These are phyloP conservation scores for Bursaphelenchus mucronatus DNA, from an alignment of 1,140 invertebrate species.

Conservation along the genomic window DNA sequence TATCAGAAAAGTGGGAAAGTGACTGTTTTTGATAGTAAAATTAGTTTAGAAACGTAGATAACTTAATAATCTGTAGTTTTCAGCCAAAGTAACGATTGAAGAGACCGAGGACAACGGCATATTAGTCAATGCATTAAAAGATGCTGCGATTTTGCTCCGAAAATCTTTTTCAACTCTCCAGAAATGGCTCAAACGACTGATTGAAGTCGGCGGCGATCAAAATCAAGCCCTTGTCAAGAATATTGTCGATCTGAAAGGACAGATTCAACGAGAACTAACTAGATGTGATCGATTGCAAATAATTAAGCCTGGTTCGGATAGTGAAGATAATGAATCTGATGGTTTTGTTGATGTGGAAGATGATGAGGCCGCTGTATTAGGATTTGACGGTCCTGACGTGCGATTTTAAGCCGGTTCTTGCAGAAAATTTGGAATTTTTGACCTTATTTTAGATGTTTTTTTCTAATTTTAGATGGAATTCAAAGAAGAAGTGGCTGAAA, in stretches of 20 bases:
- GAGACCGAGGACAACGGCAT: slow-evolving; percentile 28
- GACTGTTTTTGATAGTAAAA: too few relatives aligned
- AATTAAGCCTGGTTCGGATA: slow-evolving; percentile 3
- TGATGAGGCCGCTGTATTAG: slow-evolving; percentile 39
- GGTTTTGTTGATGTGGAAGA: slow-evolving; percentile 46
- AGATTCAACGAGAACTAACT: slow-evolving; percentile 28
- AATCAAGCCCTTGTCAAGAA: slow-evolving; percentile 18
- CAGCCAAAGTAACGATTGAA: slow-evolving; percentile 16
- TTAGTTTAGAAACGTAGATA: too few relatives aligned
- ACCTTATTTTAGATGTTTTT: slow-evolving; percentile 25
- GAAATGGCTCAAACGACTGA: slow-evolving; percentile 38
- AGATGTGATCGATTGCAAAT: slow-evolving; percentile 33
- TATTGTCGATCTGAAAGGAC: slow-evolving; percentile 28
- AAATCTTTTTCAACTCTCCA: slow-evolving; percentile 18
- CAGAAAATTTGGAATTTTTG: too few relatives aligned
- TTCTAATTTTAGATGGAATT: slow-evolving; percentile 34
- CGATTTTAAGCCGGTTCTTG: slow-evolving; percentile 15
- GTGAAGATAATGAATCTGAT: slow-evolving; percentile 32
- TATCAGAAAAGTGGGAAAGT: too few relatives aligned
- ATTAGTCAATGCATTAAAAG: slow-evolving; percentile 27
- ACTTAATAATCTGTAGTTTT: neutral
- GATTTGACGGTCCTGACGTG: slow-evolving; percentile 29
- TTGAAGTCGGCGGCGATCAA: slow-evolving; percentile 24
- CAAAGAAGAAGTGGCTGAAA: slow-evolving; percentile 7
- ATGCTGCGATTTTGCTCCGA: slow-evolving; percentile 22